phyloP scores from a whole-genome alignment of 2,113 vertebrate genomes.

The Crotalus viridis region DNA sequence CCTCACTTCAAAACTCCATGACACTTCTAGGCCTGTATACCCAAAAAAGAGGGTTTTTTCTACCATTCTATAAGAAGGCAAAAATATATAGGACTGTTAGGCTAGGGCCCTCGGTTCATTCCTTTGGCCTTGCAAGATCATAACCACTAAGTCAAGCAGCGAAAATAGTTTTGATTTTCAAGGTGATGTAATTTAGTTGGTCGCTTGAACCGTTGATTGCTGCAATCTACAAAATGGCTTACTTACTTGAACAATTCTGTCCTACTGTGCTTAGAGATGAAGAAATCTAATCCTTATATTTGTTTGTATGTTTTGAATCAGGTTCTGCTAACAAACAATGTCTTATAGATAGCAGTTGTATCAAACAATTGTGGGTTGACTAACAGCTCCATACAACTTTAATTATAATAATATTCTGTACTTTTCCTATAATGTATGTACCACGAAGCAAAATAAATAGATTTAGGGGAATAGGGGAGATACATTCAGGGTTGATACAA shows the following conservation, averaged over 20 bases:
- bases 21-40: neutral
- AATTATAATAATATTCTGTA: constrained; percentile 46
- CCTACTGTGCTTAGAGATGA: constrained; percentile 44
- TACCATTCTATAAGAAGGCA: neutral
- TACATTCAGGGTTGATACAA: constrained; percentile 15
- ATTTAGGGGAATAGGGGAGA: constrained; percentile 57
- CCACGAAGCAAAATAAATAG: constrained; percentile 47
- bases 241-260: constrained; percentile 18
- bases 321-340: neutral
- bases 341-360: constrained; percentile 25
- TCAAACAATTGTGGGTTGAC: neutral
- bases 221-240: neutral
- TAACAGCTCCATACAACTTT: constrained; percentile 22
- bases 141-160: constrained; percentile 27
- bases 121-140: neutral
- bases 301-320: constrained; percentile 34
- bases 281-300: constrained; percentile 21
- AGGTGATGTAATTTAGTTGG: constrained; percentile 3
- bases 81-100: neutral
- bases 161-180: constrained; percentile 37
- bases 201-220: constrained; percentile 30
- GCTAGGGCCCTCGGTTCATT: constrained; percentile 8
- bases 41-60: neutral
- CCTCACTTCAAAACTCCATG: neutral
- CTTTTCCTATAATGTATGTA: constrained; percentile 36